Conservation (phyloP, 1,140 invertebrate genomes). For the Aphis gossypii region DNA sequence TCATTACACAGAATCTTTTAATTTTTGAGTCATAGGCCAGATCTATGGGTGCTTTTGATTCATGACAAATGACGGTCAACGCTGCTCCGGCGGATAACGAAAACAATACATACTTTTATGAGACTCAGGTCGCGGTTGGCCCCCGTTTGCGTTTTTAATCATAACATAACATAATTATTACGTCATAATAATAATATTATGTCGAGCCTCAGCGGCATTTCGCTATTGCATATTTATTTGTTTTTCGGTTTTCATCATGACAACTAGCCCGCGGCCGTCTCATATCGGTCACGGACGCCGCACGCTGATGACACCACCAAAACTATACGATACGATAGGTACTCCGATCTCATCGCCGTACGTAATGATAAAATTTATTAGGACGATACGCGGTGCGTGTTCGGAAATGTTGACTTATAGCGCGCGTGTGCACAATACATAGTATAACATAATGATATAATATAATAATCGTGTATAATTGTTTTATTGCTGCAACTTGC, state of each 20-base stretch:
- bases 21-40: too few species aligned
- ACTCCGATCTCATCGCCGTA: not conserved
- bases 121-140: too few species aligned
- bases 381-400: not conserved
- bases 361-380: not conserved
- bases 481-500: not conserved
- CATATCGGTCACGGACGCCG: slow-evolving; percentile 15
- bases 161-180: not conserved
- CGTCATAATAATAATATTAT: not conserved
- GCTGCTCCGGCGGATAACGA: too few species aligned
- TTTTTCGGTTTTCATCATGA: not conserved
- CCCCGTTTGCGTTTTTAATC: too few species aligned
- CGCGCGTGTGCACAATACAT: not conserved
- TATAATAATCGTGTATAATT: not conserved
- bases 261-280: not conserved
- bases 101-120: too few species aligned
- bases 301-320: not conserved
- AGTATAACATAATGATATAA: not conserved
- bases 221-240: not conserved
- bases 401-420: not conserved
- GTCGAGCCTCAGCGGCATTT: not conserved
- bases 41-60: too few species aligned
- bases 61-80: too few species aligned
- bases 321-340: not conserved
- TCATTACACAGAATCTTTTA: too few species aligned